Conservation (phyloP, 2,113 vertebrate genomes). For the Megalops atlanticus region DNA sequence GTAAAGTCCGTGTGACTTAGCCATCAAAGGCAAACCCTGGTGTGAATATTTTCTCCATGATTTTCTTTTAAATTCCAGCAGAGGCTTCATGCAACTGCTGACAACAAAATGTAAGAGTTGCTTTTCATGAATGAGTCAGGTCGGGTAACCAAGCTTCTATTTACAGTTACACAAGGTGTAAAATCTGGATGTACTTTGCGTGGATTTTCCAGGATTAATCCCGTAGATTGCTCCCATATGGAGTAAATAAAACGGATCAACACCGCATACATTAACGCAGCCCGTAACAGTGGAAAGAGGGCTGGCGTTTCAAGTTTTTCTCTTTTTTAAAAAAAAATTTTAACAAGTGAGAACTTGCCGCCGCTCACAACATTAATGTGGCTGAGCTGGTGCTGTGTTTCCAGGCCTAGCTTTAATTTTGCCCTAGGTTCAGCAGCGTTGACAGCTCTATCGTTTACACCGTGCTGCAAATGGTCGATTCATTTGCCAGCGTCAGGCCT, state of each 20-base stretch:
- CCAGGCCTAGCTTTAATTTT: conserved; percentile 56
- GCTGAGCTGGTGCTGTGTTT: conserved; percentile 57
- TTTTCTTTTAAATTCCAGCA: not conserved
- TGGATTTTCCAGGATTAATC: conserved; percentile 56
- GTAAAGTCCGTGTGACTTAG: no score
- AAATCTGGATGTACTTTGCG: conserved; percentile 38
- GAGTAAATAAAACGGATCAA: conserved; percentile 53
- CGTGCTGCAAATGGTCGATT: conserved; percentile 36
- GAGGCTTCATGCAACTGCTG: not conserved
- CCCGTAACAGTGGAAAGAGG: conserved; percentile 35
- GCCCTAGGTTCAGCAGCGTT: conserved; percentile 44
- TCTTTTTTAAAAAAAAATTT: conserved; percentile 39
- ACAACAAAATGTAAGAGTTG: not conserved
- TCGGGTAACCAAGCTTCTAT: not conserved
- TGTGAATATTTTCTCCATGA: not conserved
- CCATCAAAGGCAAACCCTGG: not conserved
- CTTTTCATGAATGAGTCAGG: not conserved
- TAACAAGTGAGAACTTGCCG: conserved; percentile 63
- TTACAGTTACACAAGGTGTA: not conserved
- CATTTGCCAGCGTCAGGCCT: no score
- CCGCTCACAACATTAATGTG: conserved; percentile 44
- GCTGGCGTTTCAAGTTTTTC: conserved; percentile 55
- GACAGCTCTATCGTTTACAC: conserved; percentile 55
- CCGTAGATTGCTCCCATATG: conserved; percentile 45
- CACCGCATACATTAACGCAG: conserved; percentile 50